Base-by-base conservation (phyloP, 2,888 invertebrate genomes). In the Subacronicta megacephala region DNA sequence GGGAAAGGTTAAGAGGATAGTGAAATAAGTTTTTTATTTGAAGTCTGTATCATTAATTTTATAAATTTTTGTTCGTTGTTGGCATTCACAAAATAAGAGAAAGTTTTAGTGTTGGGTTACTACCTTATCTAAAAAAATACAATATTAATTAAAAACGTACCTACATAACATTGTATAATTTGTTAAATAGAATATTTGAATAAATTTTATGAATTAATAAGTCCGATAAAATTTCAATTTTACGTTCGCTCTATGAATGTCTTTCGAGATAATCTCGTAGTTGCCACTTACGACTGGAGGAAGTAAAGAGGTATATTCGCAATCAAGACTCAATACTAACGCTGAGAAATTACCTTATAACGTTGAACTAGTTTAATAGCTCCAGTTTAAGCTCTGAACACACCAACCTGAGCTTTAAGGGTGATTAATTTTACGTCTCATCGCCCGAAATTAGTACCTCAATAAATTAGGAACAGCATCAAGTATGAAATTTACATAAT, bases 401-500 rank as follows among this genome's bases (percentile, higher is more conserved):
- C 56, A 17, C 64, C 53, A 68, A 62, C 46, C 44, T 31, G 33
- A 55, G 52, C 42, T 17, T 12, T 38, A 55, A 42, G 13, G 16
- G 58, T 60, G 57, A 75, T 73, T 71, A 75, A 70, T 70, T 67
- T 54, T 38, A 43, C 56, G 63, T 64, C 64, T 62, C 68, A 62
- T 50, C 20, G 49, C 40, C 55, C 49, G 41, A 75, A 77, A 81
- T 81, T 81, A 80, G 75, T 75, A 62, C 67, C 66, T 62, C 60
- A 50, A 75, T 78, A 80, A 81, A 78, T 81, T 75, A 66, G 59
- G 64, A 53, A 75, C 71, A 80, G 76, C 73, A 70, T 81, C 69
- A 82, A 77, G 77, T 73, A 60, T 54, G 53, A 49, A 70, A 83
- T 83, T 83, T 80, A 54, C 83, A 83, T 83, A 83, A 83, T 83